Evolutionary conservation across 2,113 vertebrate species (phyloP), one percentile per base, ranked within the genome.

Genomic region (Tupaia tana): DNA sequence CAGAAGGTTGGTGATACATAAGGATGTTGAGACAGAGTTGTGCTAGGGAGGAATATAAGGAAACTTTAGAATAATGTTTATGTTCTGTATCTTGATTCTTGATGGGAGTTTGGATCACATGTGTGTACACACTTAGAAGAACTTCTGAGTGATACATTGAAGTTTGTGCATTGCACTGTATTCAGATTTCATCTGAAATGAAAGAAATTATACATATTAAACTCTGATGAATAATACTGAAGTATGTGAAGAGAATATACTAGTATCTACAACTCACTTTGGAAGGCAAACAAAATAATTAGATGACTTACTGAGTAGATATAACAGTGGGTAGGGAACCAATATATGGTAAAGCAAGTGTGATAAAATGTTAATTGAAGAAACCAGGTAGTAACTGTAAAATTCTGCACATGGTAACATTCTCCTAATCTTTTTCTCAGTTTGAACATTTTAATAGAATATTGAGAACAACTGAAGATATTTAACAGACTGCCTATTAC

Each of bases 301-400:
- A 66, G 22, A 77, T 73, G 43, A 86, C 24, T 54, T 31, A 10
- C 27, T 63, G 25, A 56, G 70, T 58, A 59, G 56, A 59, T 64
- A 92, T 54, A 92, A 15, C 20, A 87, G 77, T 73, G 15, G 59
- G 6, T 34, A 87, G 18, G 93, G 27, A 86, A 92, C 82, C 58
- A 81, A 73, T 67, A 56, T n/a, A 22, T 56, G 73, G 31, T 86
- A 67, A 86, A 95, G 19, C 29, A 66, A 95, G 79, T 56, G 22
- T 12, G 18, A 24, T 31, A 56, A 90, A 25, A 61, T 52, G 58
- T 83, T 56, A 67, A 54, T 16, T 77, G 43, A 89, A 92, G 75
- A 61, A 96, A 94, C 63, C 70, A 16, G 0, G 2, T 25, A 11
- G 11, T 83, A 43, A 59, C 11, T 34, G 22, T 71, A 43, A 34